phyloP scores from a whole-genome alignment of 2,113 vertebrate genomes.

The Diphyllodes magnificus region DNA sequence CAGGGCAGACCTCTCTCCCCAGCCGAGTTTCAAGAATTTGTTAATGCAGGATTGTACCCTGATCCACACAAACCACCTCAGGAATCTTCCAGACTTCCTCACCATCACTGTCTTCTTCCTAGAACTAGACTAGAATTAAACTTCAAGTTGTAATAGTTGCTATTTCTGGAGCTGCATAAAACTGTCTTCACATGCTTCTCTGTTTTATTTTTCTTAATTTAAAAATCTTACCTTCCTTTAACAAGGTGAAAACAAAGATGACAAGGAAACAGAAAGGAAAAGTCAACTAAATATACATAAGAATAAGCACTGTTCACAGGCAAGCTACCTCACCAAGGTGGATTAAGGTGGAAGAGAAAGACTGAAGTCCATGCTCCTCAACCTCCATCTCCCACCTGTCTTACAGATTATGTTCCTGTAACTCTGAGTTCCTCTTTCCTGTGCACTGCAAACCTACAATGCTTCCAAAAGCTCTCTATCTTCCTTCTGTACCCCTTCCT shows the following conservation, averaged over 20 bases:
- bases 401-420: background rate
- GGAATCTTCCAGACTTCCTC: background rate
- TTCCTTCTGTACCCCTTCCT: background rate
- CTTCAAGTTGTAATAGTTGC: background rate
- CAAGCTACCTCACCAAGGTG: background rate
- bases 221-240: background rate
- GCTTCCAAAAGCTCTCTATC: background rate
- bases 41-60: background rate
- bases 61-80: background rate
- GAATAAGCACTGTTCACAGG: background rate
- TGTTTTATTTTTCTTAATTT: background rate
- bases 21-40: background rate
- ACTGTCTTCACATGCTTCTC: background rate
- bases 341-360: background rate
- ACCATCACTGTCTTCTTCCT: background rate
- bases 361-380: background rate
- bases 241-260: background rate
- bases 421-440: background rate
- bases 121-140: background rate
- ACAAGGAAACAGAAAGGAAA: background rate
- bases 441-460: rapidly evolving
- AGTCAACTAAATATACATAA: background rate
- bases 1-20: background rate
- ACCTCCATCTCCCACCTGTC: background rate
- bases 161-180: background rate